Evolutionary conservation across 1,140 invertebrate species (phyloP), one percentile per base, ranked within the genome.

Genomic region (Nomia melanderi): DNA sequence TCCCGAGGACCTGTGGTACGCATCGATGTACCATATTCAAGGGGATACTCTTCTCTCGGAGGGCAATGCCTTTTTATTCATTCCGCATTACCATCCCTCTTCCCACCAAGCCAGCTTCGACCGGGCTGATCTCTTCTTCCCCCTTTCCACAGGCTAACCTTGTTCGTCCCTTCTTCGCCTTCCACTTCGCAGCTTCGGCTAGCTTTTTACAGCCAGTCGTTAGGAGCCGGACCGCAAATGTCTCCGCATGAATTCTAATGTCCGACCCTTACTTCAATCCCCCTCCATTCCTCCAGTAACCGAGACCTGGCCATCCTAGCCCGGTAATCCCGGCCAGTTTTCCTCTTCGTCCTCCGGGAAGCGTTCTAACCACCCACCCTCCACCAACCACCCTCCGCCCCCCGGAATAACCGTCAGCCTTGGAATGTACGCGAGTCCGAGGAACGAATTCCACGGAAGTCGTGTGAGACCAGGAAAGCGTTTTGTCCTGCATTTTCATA

Each of bases 201-300:
- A 75, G 86, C 86, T 90, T 91, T 91, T 92, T 91, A 88, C 87
- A 88, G 84, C 79, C 86, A 87, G 88, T 91, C 90, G 90, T 92
- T 91, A 92, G 89, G 86, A 89, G 86, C 86, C 81, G 86, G 86
- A 90, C 90, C 91, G 85, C 90, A 91, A 92, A 91, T 90, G 91
- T 91, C 88, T 91, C 89, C 86, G 89, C 91, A 90, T 92, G 91
- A 91, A 92, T 92, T 91, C 90, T 91, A 91, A 92, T 92, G 90
- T 87, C 86, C 85, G 79, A 80, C 82, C 71, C 75, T 79, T 74
- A 54, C 70, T 33, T 56, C 59, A 36, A 27, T 31, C 41, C 66
- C 60, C 78, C 53, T 36, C 39, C 66, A n/a, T n/a, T n/a, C 60
- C 8, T 8, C 20, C 4, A 4, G 17, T 20, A 47, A 0, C 7